Evolutionary conservation across 1,140 invertebrate genomes (phyloP), one percentile per base, ranked within the genome.

Genomic region (Zaprionus tsacasi): DNA sequence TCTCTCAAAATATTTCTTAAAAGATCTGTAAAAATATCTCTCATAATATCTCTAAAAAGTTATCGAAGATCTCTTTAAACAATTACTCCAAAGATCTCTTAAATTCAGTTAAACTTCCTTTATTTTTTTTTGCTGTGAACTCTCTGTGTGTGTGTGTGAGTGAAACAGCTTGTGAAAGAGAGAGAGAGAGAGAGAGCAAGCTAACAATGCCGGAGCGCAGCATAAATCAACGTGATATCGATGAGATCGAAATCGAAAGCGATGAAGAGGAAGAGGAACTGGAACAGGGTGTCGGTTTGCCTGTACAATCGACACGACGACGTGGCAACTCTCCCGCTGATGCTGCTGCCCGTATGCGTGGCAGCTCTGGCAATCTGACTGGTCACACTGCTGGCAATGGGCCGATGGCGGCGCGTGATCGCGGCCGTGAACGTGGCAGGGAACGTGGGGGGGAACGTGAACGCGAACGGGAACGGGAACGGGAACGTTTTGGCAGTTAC

Each of bases 191-290:
- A 48, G 11, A 30, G 25, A 27, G 30, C 12, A 17, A 33, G 8
- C 21, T 36, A 59, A 54, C 17, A 52, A 92, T 92, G 91, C 91
- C 91, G 52, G 91, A 91, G 71, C 81, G 87, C 0, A 80, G 78
- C 45, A 71, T 80, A 11, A 82, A 81, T 57, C 82, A 86, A 75
- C 91, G 87, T 17, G 91, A 92, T 69, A 45, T 83, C n/a, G 91
- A 92, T 43, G 91, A 91, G 69, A 81, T 91, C 59, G 91, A 92
- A 76, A 79, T 92, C 36, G 91, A 92, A 55, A 89, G 79, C 73
- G 91, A 92, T 50, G 91, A 92, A 36, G 91, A 92, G 63, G 91
- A 92, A 8, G 91, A 92, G 27, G 87, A 92, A 36, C 54, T 88
- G 56, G 78, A 88, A 50, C 91, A 92, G 50, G 91, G 91, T 21